Conservation (phyloP, 2,888 invertebrate genomes). For the Ceriagrion tenellum region DNA sequence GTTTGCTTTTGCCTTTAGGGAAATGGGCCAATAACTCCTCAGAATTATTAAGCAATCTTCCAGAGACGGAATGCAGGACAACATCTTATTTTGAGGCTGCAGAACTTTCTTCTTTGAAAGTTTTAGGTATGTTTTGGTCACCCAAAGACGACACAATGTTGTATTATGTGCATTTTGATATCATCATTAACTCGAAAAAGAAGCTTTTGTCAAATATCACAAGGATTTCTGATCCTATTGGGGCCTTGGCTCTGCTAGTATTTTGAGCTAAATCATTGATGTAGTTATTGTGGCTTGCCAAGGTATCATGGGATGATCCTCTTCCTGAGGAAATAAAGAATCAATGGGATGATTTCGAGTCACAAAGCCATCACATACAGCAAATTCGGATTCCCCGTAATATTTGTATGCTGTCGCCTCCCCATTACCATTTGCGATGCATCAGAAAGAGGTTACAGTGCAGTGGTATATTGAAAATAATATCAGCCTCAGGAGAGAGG, state of each 20-base stretch:
- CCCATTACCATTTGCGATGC: neutral
- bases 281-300: too few relatives aligned
- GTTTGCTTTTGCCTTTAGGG: slow-evolving; percentile 36
- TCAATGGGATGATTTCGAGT: too few relatives aligned
- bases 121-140: neutral
- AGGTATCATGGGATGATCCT: too few relatives aligned
- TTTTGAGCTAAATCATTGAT: too few relatives aligned
- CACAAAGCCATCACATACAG: too few relatives aligned
- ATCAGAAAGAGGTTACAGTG: neutral
- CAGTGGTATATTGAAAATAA: neutral
- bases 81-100: neutral
- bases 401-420: too few relatives aligned
- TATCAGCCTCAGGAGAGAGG: neutral
- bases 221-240: too few relatives aligned
- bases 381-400: too few relatives aligned
- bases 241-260: too few relatives aligned
- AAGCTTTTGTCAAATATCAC: neutral
- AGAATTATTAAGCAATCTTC: neutral
- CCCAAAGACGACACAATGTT: neutral
- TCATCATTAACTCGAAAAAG: neutral
- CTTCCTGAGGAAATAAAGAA: too few relatives aligned
- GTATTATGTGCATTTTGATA: slow-evolving; percentile 11
- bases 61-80: neutral
- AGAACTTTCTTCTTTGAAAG: neutral
- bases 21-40: slow-evolving; percentile 24